Evolutionary conservation across 2,888 invertebrate genomes (phyloP), one percentile per base, ranked within the genome.

Genomic region (Gisinianus flammeolus): DNA sequence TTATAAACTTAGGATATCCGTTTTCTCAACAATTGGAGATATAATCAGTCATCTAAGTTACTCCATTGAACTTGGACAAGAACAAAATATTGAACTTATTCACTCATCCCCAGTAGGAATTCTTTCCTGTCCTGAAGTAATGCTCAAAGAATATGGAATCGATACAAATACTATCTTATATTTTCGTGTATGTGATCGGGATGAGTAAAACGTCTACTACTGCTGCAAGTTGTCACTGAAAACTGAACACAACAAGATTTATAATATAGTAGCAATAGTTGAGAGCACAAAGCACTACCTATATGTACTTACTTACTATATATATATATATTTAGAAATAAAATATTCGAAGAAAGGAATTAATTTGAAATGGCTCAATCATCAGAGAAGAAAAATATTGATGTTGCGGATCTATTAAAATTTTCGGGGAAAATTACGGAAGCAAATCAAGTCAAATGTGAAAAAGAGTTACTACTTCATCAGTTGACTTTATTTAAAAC

Each of bases 81-180:
- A 33, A 16, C 58, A 66, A 31, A 68, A 58, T 10, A 30, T 67
- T 19, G 72, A 66, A 31, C 30, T 77, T 52, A 72, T 77, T 28
- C 70, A 77, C 26, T 28, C 31, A 4, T 28, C 71, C 2, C 77
- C 77, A 35, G 24, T 77, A 1, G 77, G 77, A 0, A 33, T 66
- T 26, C 52, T 77, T 0, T 35, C 77, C 0, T 44, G 64, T n/a
- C 26, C 28, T 64, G 19, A 33, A 8, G 71, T 66, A 0, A 72
- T 44, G 28, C 56, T 77, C 12, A 31, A 66, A 52, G 77, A 77
- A 31, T 77, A 77, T 67, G 71, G 77, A 71, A 31, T 77, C 6
- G 52, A 62, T 68, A 70, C 44, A 54, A 80, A 78, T 66, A 30
- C 79, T 71, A 26, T 78, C 26, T 64, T 77, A 31, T 79, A 70